phyloP scores from a whole-genome alignment of 2,888 invertebrate genomes.

The Rhagophthalmus giganteus region DNA sequence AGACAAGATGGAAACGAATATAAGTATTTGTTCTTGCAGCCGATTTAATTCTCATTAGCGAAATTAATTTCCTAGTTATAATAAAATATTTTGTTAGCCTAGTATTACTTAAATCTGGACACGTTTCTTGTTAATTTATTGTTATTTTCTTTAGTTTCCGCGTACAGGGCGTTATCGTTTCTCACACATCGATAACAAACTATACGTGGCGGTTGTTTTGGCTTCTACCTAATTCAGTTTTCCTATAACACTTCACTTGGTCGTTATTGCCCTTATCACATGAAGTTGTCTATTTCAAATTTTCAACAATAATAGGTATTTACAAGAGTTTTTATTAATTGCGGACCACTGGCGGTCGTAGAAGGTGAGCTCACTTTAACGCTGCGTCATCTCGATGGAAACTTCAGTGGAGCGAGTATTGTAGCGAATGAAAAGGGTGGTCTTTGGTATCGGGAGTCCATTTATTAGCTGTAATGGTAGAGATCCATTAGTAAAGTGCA shows the following conservation, averaged over 20 bases:
- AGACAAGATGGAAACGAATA: constrained; percentile 47
- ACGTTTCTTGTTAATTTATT: constrained; percentile 22
- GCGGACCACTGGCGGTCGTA: constrained; percentile 23
- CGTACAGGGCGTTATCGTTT: constrained; percentile 15
- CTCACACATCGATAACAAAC: constrained; percentile 7
- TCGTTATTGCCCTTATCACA: constrained; percentile 54
- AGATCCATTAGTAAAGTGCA: constrained; percentile 47
- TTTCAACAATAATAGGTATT: constrained; percentile 30
- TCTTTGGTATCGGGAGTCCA: constrained; percentile 53
- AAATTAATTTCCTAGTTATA: constrained; percentile 31
- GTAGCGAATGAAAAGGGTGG: constrained; percentile 47
- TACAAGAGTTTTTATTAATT: constrained; percentile 24
- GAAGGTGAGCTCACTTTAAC: constrained; percentile 18
- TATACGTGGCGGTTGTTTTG: constrained; percentile 7
- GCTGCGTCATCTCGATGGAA: constrained; percentile 24
- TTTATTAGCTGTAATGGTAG: constrained; percentile 55
- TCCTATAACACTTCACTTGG: constrained; percentile 45
- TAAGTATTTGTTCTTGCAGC: constrained; percentile 41
- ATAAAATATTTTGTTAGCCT: constrained; percentile 32
- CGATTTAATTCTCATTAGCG: constrained; percentile 35
- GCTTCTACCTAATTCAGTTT: constrained; percentile 9
- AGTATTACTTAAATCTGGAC: constrained; percentile 29
- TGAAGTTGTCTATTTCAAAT: constrained; percentile 38
- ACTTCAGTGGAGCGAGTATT: constrained; percentile 42
- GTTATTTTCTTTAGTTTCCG: constrained; percentile 8